Base-by-base conservation (phyloP, 2,797 vertebrate species). In the Enoplosus armatus region DNA sequence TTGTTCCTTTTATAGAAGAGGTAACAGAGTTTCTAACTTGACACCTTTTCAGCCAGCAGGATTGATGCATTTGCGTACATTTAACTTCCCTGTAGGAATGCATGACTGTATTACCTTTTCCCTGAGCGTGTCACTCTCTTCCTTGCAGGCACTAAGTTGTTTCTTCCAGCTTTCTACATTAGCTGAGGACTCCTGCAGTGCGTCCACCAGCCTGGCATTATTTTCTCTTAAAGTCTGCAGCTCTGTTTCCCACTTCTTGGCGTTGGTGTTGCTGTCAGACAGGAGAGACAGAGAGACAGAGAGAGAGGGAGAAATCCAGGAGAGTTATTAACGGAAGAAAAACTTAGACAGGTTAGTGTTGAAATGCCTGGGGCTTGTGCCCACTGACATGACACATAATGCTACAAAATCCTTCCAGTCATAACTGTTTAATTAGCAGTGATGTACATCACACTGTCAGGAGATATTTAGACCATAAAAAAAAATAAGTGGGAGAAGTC, bases 201-300 rank as follows among this genome's bases (percentile, higher is more conserved):
- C 95, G 0, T 96, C 94, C 75, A 90, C 95, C 85, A 99, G 96
- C 65, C 97, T 92, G n/a, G 96, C 95, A 0, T 99, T 99, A 92
- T 96, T 99, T 85, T 99, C 98, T 81, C 95, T 94, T 87, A 99
- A 93, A 1, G 96, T 95, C 94, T 99, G 97, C 83, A 99, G 93
- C 90, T 99, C 98, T 0, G 96, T 95, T 94, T 99, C 98, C 96
- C 96, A 97, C 86, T 99, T 98, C 94, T 98, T 99, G 81, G 97
- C 95, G 0, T 97, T 98, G 92, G 95, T 93, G 15, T 97, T 96
- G 68, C 97, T 98, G 90, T 62, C 77, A 84, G 89, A 87, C 65
- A 72, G 51, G 48, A 83, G 62, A 83, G 26, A 75, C 16, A 60
- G 65, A 48, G 5, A 68, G 24, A 37, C 60, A 82, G 41, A 75